Base-by-base conservation (phyloP, 2,113 vertebrate species). In the Mormoops blainvillei region DNA sequence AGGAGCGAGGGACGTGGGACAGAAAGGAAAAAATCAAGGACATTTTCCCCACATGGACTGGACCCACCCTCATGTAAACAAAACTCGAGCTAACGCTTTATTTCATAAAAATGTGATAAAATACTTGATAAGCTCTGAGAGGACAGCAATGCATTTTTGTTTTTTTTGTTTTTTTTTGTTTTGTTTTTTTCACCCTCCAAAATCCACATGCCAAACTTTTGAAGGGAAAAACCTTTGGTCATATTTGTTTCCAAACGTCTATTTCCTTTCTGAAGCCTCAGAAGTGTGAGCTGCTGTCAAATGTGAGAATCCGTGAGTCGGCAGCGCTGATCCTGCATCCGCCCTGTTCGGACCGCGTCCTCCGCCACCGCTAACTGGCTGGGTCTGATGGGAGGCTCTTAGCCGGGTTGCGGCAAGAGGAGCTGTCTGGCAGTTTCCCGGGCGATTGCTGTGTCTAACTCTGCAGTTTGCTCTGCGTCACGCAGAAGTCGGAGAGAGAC, bases 21-120 rank as follows among this genome's bases (percentile, higher is more conserved):
- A 68, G 70, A 97, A 78, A 61, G 41, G 16, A 26, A 96, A 96
- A 93, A 95, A 81, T 92, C 71, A 63, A 84, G 87, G 89, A 97
- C 91, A 33, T 20, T 93, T 95, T 97, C 95, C 68, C 96, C 76
- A 45, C 83, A 56, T 74, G 41, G n/a, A 28, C 63, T 38, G 31
- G 85, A 61, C 91, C 95, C 91, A 85, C 91, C 91, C 80, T 93
- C 54, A 4, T 45, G 41, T 80, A 96, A 95, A 97, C 93, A 98
- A 97, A 91, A 13, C 77, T 50, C 70, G 48, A 68, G 36, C 8
- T 85, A 94, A 10, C 2, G 22, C 61, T 92, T 41, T 92, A 71
- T 96, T 96, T 77, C 13, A 74, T 82, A 43, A 95, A 94, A 96
- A 94, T 73, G 73, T 76, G 63, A 80, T 87, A 85, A 91, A 96